These are phyloP conservation scores for Tipula lateralis DNA, from an alignment of 2,888 invertebrate genomes.

Conservation along the genomic window DNA sequence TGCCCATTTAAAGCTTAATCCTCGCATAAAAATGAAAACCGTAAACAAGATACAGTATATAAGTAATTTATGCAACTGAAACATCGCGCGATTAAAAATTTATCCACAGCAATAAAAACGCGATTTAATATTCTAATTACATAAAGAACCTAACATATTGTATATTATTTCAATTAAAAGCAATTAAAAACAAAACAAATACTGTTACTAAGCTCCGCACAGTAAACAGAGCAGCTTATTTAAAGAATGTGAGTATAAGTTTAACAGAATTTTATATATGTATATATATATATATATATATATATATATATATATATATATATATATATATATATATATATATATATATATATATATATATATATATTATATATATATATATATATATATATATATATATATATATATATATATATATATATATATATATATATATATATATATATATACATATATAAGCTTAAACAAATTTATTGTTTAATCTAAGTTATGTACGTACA, in stretches of 20 bases:
- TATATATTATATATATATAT: too few relatives aligned
- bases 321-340: too few relatives aligned
- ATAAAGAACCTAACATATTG: background rate
- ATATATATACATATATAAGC: too few relatives aligned
- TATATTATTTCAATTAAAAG: slow-evolving; percentile 2
- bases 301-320: too few relatives aligned
- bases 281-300: too few relatives aligned
- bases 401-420: too few relatives aligned
- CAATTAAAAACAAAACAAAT: background rate
- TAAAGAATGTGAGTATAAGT: too few relatives aligned
- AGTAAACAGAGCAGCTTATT: background rate
- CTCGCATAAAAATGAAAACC: background rate
- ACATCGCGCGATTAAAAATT: background rate
- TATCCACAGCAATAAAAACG: background rate
- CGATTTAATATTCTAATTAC: background rate
- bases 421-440: too few relatives aligned
- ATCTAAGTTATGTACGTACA: background rate
- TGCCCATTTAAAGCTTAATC: background rate
- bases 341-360: too few relatives aligned
- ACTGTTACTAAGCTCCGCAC: background rate
- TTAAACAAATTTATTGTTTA: background rate
- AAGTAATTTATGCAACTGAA: background rate
- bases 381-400: too few relatives aligned
- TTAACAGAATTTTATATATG: too few relatives aligned
- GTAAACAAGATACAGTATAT: background rate